These are phyloP conservation scores for Anguilla japonica DNA, from an alignment of 2,113 vertebrate genomes.

Conservation along the genomic window DNA sequence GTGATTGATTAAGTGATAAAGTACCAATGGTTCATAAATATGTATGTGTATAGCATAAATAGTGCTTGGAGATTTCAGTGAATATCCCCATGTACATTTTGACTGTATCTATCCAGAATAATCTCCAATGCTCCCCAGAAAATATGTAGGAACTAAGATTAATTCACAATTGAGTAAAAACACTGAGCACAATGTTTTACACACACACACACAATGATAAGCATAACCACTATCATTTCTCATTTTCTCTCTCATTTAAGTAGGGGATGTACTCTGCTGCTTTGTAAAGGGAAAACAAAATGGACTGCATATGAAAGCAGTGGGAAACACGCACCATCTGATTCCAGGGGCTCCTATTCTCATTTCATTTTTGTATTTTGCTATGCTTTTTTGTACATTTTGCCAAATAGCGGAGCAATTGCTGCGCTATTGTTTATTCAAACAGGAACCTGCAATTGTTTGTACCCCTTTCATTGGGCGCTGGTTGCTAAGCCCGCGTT, in stretches of 20 bases:
- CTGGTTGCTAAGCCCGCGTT: background rate
- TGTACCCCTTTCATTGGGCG: background rate
- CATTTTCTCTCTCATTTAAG: background rate
- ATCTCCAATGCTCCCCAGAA: no score
- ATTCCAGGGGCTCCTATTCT: background rate
- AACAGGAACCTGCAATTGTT: background rate
- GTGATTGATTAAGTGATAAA: constrained; percentile 2
- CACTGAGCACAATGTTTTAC: no score
- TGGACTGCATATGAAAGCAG: background rate
- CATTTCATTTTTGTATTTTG: no score
- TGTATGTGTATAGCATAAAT: background rate
- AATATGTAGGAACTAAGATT: no score
- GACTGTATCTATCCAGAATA: background rate
- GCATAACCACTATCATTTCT: background rate
- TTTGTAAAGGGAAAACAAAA: background rate
- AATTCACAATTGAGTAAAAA: no score
- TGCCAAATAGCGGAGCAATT: background rate
- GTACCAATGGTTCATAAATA: background rate
- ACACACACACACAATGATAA: background rate
- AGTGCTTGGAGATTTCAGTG: background rate
- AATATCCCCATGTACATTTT: background rate
- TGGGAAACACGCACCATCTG: background rate
- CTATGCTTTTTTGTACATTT: background rate
- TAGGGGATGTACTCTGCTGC: no score
- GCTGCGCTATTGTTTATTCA: background rate